phyloP scores from a whole-genome alignment of 1,140 invertebrate genomes.

The Heliconius nattereri region DNA sequence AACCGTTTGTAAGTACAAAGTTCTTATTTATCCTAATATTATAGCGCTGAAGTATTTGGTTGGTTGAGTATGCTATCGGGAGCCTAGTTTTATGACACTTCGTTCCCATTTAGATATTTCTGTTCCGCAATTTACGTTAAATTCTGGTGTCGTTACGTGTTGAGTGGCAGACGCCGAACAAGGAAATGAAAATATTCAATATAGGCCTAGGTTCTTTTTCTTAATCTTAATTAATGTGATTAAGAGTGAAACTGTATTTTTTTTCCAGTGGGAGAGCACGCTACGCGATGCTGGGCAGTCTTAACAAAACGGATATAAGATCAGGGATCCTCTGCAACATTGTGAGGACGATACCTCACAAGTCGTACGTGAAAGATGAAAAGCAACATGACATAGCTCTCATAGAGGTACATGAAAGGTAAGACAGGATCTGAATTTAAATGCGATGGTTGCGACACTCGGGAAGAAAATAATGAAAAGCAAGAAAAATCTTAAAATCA shows the following conservation, averaged over 20 bases:
- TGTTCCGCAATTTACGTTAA: too few relatives aligned
- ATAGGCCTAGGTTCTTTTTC: too few relatives aligned
- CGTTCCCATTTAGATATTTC: too few relatives aligned
- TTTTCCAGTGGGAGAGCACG: conserved; percentile 35
- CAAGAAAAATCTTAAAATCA: too few relatives aligned
- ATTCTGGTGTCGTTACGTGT: too few relatives aligned
- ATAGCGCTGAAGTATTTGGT: too few relatives aligned
- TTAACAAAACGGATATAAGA: conserved; percentile 34
- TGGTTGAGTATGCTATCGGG: too few relatives aligned
- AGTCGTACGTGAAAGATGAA: background rate
- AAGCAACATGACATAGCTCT: conserved; percentile 40
- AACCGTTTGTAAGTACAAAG: conserved; percentile 15
- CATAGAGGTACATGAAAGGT: conserved; percentile 38
- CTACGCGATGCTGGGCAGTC: conserved; percentile 38
- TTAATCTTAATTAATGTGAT: background rate
- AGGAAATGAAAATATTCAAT: too few relatives aligned
- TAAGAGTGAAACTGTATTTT: background rate
- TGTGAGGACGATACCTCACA: conserved; percentile 27
- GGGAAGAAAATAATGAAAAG: too few relatives aligned
- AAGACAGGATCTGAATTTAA: background rate
- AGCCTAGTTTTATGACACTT: too few relatives aligned
- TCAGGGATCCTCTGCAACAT: conserved; percentile 33
- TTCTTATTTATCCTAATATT: background rate
- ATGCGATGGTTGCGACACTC: too few relatives aligned
- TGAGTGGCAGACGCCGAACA: too few relatives aligned